Base-by-base conservation (phyloP, 2,113 vertebrate genomes). In the Mola mola region DNA sequence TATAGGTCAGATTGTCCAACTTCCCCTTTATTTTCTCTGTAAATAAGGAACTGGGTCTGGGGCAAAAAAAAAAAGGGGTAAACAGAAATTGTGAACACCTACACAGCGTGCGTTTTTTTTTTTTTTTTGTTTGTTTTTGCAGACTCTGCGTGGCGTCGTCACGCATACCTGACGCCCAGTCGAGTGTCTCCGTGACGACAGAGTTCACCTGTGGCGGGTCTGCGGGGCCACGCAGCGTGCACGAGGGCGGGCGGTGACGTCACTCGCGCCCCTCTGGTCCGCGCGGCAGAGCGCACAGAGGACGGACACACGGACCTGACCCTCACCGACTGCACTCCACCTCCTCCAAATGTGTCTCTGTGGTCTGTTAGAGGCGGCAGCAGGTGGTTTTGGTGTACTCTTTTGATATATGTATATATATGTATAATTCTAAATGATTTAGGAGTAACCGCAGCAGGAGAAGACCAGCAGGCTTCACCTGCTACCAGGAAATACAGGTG, bases 211-310 rank as follows among this genome's bases (percentile, higher is more conserved):
- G 48, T 5, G 15, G 29, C 33, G 57, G 75, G 52, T 66, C 6
- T 28, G 49, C 53, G 9, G 25, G 24, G 6, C 9, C 47, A 25
- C 36, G 10, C 28, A 11, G 19, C 12, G 17, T 9, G 15, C 33
- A n/a, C 16, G 42, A 50, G 34, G 11, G 58, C 58, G 19, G 63
- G 59, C 65, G 15, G 37, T 82, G 72, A 91, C 89, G 88, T 91
- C 89, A 84, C 59, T 10, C 1, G 55, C 1, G 59, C 73, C 72
- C 76, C 79, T 56, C 69, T 42, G 4, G 37, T 21, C 31, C 46
- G 66, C 62, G 49, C 66, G 42, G 66, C 59, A 22, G 60, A 38
- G 5, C 66, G 36, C 48, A 38, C 19, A 21, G 58, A 13, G 72
- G 56, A 53, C 36, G 40, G 56, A 15, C 60, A 38, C 65, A 2